Conservation (phyloP, 1,140 invertebrate species). For the Nephila pilipes region DNA sequence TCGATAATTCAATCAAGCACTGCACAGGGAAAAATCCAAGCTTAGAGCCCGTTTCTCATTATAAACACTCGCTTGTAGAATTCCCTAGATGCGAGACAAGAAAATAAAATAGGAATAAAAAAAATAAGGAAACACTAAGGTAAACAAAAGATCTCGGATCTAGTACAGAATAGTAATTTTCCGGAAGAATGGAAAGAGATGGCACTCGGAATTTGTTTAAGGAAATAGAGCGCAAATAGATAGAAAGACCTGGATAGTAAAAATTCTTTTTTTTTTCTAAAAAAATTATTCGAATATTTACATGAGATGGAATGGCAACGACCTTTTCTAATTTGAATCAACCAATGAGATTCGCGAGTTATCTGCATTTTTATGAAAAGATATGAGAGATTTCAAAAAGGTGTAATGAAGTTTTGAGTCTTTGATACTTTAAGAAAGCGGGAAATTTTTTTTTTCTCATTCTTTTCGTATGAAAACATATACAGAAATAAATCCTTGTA, state of each 20-base stretch:
- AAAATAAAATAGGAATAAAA: neutral
- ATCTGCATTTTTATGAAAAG: neutral
- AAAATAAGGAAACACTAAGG: slow-evolving; percentile 3
- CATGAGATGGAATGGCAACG: neutral
- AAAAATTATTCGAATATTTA: neutral
- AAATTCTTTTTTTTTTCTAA: neutral
- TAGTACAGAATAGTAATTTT: slow-evolving; percentile 34
- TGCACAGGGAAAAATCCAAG: slow-evolving; percentile 4
- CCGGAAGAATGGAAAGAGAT: neutral
- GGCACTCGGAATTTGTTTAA: slow-evolving; percentile 17
- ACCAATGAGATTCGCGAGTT: neutral
- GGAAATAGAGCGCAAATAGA: slow-evolving; percentile 40
- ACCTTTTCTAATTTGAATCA: slow-evolving; percentile 33
- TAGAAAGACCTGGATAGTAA: neutral
- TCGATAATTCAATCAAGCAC: slow-evolving; percentile 27
- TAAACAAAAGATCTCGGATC: slow-evolving; percentile 25
- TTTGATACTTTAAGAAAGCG: neutral
- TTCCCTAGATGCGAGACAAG: neutral
- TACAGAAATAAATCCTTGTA: too few species aligned
- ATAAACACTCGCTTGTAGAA: neutral
- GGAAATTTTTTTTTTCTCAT: neutral
- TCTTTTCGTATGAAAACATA: neutral
- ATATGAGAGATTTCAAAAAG: neutral
- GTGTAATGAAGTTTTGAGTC: neutral
- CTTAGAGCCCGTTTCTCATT: slow-evolving; percentile 22